Percentiles rank a stretch among this genome's conserved stretches.
phyloP scores from a whole-genome alignment of 2,797 vertebrate species.

The Typhlichthys eigenmanni region DNA sequence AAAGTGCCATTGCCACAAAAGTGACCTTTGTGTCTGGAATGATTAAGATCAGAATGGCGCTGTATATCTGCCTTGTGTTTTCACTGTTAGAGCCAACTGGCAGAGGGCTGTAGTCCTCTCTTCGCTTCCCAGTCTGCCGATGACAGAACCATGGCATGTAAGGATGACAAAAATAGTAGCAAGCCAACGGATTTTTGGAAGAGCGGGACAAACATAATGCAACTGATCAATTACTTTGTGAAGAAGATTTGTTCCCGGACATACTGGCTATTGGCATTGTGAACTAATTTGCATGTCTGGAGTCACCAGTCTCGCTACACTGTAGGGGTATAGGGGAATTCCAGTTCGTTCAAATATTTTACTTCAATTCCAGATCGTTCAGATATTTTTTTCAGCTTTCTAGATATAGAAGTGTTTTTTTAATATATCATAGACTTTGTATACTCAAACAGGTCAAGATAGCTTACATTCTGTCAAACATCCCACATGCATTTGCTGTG shows the following conservation, averaged over 20 bases:
- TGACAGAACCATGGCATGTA: constrained; percentile 77
- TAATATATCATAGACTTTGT: constrained; percentile 39
- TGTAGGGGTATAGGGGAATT: constrained; percentile 20
- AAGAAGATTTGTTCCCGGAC: constrained; percentile 22
- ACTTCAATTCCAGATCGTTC: constrained; percentile 29
- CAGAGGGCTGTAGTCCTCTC: constrained; percentile 67
- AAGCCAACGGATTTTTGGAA: constrained; percentile 66
- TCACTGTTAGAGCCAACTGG: constrained; percentile 76
- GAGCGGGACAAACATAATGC: constrained; percentile 52
- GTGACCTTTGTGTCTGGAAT: constrained; percentile 78
- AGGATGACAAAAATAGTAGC: constrained; percentile 70
- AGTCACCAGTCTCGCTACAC: constrained; percentile 25
- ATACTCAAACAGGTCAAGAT: constrained; percentile 51
- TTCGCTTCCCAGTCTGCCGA: constrained; percentile 74
- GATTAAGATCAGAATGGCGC: constrained; percentile 75
- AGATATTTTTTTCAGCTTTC: constrained; percentile 28
- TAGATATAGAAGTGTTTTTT: constrained; percentile 32
- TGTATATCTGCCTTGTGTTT: constrained; percentile 77
- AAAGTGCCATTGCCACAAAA: constrained; percentile 59
- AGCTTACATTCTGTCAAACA: constrained; percentile 51
- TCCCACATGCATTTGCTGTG: constrained; percentile 47
- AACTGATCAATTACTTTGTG: constrained; percentile 40
- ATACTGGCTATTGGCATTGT: background rate
- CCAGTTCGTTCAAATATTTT: constrained; percentile 29
- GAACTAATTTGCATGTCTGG: constrained; percentile 26